These are phyloP conservation scores for Ecdyonurus torrentis DNA, from an alignment of 2,888 invertebrate genomes.

Conservation along the genomic window DNA sequence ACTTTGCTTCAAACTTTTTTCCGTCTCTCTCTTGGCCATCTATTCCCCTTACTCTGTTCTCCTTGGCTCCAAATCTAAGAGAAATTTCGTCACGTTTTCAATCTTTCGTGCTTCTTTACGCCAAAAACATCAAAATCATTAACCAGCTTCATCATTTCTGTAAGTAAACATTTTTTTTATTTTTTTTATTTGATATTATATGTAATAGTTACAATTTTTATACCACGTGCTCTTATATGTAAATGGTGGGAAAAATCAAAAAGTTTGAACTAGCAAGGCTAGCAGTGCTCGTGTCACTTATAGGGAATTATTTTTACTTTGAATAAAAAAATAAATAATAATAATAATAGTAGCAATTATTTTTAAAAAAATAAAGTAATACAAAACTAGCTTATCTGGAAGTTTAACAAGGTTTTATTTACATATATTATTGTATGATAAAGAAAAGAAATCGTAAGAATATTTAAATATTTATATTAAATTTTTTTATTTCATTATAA, in stretches of 20 bases:
- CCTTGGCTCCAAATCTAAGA: background rate
- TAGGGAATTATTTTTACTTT: too few relatives aligned
- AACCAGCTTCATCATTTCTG: background rate
- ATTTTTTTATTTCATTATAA: too few relatives aligned
- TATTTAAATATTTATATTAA: too few relatives aligned
- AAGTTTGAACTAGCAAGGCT: background rate
- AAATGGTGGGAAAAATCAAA: background rate
- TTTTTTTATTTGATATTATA: too few relatives aligned
- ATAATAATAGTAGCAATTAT: too few relatives aligned
- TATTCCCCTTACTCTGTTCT: conserved; percentile 2
- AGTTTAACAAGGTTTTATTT: too few relatives aligned
- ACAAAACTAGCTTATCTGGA: too few relatives aligned
- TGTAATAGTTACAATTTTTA: background rate
- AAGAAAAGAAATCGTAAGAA: too few relatives aligned
- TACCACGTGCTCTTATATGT: background rate
- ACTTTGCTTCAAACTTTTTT: conserved; percentile 1
- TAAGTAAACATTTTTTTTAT: background rate
- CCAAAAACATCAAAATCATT: background rate
- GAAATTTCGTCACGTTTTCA: background rate
- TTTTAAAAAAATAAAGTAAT: too few relatives aligned
- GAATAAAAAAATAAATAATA: too few relatives aligned
- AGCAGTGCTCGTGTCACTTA: too few relatives aligned
- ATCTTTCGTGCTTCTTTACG: background rate
- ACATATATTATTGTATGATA: too few relatives aligned
- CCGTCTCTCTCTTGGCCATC: background rate